Conservation (phyloP, 2,113 vertebrate genomes). For the Notothenia coriiceps region DNA sequence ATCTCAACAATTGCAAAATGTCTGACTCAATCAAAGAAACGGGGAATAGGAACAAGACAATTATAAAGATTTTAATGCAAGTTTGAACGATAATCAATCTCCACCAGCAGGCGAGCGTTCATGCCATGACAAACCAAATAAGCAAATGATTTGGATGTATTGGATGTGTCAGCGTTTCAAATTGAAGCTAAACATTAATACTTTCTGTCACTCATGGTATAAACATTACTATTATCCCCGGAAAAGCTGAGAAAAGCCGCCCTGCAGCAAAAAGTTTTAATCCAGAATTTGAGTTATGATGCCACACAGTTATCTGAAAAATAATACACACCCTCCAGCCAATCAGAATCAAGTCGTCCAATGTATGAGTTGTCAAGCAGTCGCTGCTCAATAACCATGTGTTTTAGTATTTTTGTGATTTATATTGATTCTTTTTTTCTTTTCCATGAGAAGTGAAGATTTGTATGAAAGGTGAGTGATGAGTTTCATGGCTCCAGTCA, state of each 20-base stretch:
- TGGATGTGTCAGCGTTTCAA: background rate
- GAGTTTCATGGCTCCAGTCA: background rate
- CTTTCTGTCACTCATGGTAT: background rate
- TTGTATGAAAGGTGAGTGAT: conserved; percentile 2
- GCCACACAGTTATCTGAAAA: background rate
- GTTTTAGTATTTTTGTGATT: background rate
- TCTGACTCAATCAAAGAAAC: too few species aligned
- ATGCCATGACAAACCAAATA: too few species aligned
- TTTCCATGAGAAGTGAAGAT: background rate
- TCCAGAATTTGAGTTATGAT: background rate
- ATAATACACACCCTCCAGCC: conserved; percentile 12
- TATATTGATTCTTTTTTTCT: conserved; percentile 5
- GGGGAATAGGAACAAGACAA: too few species aligned
- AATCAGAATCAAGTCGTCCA: background rate
- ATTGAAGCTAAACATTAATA: background rate
- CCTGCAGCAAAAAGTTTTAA: background rate
- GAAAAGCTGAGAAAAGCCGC: conserved; percentile 7
- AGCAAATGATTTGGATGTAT: background rate
- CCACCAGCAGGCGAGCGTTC: too few species aligned
- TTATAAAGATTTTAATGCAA: too few species aligned
- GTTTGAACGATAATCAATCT: too few species aligned
- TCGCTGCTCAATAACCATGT: background rate
- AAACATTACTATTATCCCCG: background rate
- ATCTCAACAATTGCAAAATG: too few species aligned
- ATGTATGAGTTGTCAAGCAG: background rate